A percentile compares a stretch with the other conserved stretches of the same genome.
Evolutionary conservation across 64 coral and sea anemone genomes (phyloP).

Genomic region (Stichodactyla helianthus): DNA sequence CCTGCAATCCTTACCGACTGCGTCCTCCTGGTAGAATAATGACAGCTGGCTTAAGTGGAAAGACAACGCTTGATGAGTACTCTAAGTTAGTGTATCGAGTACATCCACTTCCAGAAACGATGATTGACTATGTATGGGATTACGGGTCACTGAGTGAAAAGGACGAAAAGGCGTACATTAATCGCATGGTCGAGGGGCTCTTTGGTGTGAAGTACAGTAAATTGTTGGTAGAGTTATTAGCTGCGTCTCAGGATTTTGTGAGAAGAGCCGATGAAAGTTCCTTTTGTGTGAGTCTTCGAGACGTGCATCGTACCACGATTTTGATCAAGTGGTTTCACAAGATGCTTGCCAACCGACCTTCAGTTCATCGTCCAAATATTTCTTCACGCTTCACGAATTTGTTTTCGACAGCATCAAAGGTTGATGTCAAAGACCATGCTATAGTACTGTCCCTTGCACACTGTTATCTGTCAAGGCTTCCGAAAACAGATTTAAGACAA

Average conservation of each 20-base stretch:
- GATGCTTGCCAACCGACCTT: constrained; percentile 12
- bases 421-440: neutral
- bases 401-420: neutral
- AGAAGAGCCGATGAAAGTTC: constrained; percentile 55
- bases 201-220: constrained; percentile 13
- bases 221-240: constrained; percentile 54
- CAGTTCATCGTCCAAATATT: neutral
- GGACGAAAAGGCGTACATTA: constrained; percentile 85
- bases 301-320: constrained; percentile 68
- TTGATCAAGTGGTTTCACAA: constrained; percentile 69
- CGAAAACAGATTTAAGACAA: constrained; percentile 28
- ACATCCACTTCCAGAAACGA: constrained; percentile 88
- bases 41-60: constrained; percentile 78
- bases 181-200: constrained; percentile 76
- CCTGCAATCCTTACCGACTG: constrained; percentile 91
- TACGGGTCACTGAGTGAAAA: constrained; percentile 60
- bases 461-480: constrained; percentile 72
- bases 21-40: constrained; percentile 56
- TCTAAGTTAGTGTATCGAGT: constrained; percentile 89
- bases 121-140: constrained; percentile 99
- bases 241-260: constrained; percentile 63
- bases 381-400: neutral
- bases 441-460: constrained; percentile 76
- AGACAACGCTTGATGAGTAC: constrained; percentile 64
- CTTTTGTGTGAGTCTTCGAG: constrained; percentile 91